phyloP scores from a whole-genome alignment of 2,797 vertebrate genomes.

The Graptemys geographica region DNA sequence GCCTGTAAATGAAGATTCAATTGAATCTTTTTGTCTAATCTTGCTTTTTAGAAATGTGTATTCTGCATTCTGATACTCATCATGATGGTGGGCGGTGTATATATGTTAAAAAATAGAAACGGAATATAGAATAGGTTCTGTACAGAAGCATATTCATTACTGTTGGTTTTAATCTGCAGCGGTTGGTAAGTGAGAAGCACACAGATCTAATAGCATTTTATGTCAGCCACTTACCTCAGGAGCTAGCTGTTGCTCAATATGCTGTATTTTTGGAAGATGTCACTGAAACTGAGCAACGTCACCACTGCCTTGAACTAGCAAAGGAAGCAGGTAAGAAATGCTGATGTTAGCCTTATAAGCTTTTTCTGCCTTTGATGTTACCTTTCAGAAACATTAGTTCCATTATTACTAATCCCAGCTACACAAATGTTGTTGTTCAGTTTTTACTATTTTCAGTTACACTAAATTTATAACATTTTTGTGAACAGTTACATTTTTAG shows the following conservation, averaged over 20 bases:
- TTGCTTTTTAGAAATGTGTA: neutral
- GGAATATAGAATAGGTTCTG: neutral
- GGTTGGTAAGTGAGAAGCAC: constrained; percentile 90
- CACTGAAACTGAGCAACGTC: constrained; percentile 88
- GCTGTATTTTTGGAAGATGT: constrained; percentile 92
- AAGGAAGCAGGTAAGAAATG: constrained; percentile 88
- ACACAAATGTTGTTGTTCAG: neutral
- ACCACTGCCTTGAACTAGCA: constrained; percentile 91
- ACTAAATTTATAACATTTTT: neutral
- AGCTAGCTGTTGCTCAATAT: constrained; percentile 89
- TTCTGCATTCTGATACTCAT: accelerated
- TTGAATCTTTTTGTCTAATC: neutral
- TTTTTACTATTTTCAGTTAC: neutral
- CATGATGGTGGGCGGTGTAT: neutral
- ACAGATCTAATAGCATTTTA: constrained; percentile 93
- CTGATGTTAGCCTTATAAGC: neutral
- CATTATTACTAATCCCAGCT: neutral
- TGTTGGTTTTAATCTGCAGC: constrained; percentile 57
- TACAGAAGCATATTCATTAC: neutral
- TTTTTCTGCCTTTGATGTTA: neutral
- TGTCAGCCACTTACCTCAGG: constrained; percentile 90
- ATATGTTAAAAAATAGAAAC: neutral
- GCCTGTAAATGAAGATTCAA: neutral
- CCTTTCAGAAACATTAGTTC: neutral
- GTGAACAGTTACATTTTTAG: neutral